A percentile compares a stretch with the other conserved stretches of the same genome.
Evolutionary conservation across 2,113 vertebrate species (phyloP).

Genomic region (Syngnathus floridae): DNA sequence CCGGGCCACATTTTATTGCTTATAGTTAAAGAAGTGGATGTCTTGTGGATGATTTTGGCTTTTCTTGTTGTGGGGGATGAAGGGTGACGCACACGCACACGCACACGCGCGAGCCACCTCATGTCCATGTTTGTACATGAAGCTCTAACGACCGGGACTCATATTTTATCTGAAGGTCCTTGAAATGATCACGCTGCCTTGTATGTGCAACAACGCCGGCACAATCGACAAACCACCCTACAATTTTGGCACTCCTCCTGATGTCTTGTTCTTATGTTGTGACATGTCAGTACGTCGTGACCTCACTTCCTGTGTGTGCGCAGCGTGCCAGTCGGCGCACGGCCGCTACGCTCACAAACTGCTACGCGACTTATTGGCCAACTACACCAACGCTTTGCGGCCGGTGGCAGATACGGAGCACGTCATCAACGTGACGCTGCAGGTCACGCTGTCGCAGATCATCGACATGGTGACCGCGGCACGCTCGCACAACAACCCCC

Average conservation of each 20-base stretch:
- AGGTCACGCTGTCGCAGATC: slow-evolving; percentile 88
- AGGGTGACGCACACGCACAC: too few species aligned
- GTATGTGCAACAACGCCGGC: neutral
- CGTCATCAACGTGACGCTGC: slow-evolving; percentile 83
- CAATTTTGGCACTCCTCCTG: too few species aligned
- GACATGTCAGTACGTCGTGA: neutral
- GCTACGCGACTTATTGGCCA: slow-evolving; percentile 77
- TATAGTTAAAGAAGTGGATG: neutral
- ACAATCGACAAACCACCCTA: too few species aligned
- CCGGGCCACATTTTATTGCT: neutral
- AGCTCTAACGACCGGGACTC: neutral
- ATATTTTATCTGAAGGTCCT: slow-evolving; percentile 5
- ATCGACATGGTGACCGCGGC: slow-evolving; percentile 82
- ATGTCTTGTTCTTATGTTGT: too few species aligned
- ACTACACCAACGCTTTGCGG: slow-evolving; percentile 83
- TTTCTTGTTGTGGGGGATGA: neutral
- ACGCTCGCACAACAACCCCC: neutral
- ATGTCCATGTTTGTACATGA: slow-evolving; percentile 5
- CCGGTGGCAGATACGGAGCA: slow-evolving; percentile 83
- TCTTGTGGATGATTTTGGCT: neutral
- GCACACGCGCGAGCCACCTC: neutral
- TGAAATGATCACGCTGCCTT: slow-evolving; percentile 5
- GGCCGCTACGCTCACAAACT: slow-evolving; percentile 80
- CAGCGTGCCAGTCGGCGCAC: slow-evolving; percentile 72
- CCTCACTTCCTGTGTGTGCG: neutral